Conservation (phyloP, 2,113 vertebrate species). For the Zeus faber region DNA sequence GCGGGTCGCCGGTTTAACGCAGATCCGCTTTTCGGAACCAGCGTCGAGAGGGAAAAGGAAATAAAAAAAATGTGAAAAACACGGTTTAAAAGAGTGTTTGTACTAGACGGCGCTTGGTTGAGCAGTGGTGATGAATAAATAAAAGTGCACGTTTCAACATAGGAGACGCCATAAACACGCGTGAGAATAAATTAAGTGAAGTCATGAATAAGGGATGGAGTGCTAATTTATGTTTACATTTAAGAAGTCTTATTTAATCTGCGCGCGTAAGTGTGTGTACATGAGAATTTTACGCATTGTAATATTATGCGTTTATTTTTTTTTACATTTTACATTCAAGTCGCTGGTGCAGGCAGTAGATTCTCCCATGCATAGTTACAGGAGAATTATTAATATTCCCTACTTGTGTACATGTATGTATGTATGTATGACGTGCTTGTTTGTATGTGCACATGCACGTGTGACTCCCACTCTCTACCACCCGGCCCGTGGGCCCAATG, state of each 20-base stretch:
- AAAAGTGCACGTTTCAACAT: background rate
- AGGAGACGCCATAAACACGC: background rate
- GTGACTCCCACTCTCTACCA: no score
- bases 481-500: no score
- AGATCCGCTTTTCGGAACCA: background rate
- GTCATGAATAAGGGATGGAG: slow-evolving; percentile 14
- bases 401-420: background rate
- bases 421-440: background rate
- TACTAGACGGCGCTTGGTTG: background rate
- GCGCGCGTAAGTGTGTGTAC: background rate
- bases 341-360: no score
- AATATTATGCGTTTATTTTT: no score
- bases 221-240: slow-evolving; percentile 3
- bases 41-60: background rate
- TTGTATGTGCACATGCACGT: slow-evolving; percentile 1
- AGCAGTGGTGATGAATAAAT: background rate
- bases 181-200: background rate
- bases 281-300: no score
- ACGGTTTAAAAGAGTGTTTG: slow-evolving; percentile 1
- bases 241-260: background rate
- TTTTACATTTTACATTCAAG: no score
- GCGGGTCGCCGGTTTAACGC: no score
- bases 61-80: background rate
- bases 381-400: no score
- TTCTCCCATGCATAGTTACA: no score